Conservation (phyloP, 2,888 invertebrate species). For the Mythimna impura region DNA sequence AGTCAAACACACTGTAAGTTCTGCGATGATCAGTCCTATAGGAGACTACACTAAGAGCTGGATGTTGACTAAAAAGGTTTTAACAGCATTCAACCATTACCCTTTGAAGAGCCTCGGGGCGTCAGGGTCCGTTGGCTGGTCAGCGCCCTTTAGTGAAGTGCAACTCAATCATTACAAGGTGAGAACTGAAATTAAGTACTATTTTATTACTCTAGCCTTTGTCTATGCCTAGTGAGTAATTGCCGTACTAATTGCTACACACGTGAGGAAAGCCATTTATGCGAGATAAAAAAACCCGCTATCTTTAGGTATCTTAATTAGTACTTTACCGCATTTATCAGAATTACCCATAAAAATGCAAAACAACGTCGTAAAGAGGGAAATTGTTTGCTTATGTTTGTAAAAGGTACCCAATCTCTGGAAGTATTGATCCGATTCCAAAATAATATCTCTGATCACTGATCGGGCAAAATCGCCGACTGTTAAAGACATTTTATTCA, state of each 20-base stretch:
- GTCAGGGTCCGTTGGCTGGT: conserved; percentile 89
- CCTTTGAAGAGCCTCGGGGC: conserved; percentile 91
- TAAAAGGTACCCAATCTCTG: no score
- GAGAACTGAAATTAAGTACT: conserved; percentile 53
- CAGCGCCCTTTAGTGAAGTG: conserved; percentile 90
- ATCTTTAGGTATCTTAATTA: not conserved
- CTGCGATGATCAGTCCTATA: conserved; percentile 90
- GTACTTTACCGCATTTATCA: not conserved
- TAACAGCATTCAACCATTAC: conserved; percentile 94
- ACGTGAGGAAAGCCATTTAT: not conserved
- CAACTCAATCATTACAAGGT: conserved; percentile 93
- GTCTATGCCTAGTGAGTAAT: conserved; percentile 4
- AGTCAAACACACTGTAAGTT: conserved; percentile 87
- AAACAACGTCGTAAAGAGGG: not conserved
- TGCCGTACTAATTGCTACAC: conserved; percentile 1
- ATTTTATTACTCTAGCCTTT: conserved; percentile 10
- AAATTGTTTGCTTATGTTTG: no score
- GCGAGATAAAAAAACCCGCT: not conserved
- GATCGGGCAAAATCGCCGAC: no score
- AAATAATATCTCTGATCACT: no score
- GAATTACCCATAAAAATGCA: not conserved
- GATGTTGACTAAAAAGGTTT: conserved; percentile 91
- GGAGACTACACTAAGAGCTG: conserved; percentile 94
- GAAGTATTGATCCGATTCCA: no score
- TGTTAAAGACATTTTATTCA: not conserved